Evolutionary conservation across 2,113 vertebrate genomes (phyloP).

Genomic region (Isichthys henryi): DNA sequence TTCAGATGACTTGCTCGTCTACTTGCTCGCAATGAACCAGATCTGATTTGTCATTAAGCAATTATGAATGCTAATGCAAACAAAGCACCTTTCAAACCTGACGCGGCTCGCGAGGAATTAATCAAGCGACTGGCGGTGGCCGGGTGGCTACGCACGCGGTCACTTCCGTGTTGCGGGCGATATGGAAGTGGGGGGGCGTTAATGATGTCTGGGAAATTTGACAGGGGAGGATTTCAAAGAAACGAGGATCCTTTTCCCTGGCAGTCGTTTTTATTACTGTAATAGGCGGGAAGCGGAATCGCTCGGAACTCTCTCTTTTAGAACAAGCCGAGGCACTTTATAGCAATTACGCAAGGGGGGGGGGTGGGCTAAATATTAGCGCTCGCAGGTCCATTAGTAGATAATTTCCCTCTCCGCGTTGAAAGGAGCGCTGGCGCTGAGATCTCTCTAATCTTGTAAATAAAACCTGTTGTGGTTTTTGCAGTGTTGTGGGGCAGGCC

Average conservation of each 20-base stretch:
- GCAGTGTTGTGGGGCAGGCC: neutral
- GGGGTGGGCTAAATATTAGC: slow-evolving; percentile 64
- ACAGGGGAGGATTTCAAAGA: slow-evolving; percentile 45
- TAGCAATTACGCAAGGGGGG: slow-evolving; percentile 52
- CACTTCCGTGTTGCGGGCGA: slow-evolving; percentile 46
- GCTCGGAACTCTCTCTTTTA: slow-evolving; percentile 38
- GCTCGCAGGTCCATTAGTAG: slow-evolving; percentile 58
- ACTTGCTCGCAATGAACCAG: slow-evolving; percentile 84
- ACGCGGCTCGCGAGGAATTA: slow-evolving; percentile 58
- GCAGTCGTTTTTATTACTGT: slow-evolving; percentile 41
- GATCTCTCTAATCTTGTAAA: slow-evolving; percentile 28
- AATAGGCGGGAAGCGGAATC: slow-evolving; percentile 46
- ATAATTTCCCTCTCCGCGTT: slow-evolving; percentile 56
- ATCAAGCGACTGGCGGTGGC: slow-evolving; percentile 54
- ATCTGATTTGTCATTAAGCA: slow-evolving; percentile 97
- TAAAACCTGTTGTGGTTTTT: slow-evolving; percentile 20
- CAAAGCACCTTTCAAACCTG: slow-evolving; percentile 80
- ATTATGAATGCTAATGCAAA: slow-evolving; percentile 97
- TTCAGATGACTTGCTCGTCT: slow-evolving; percentile 79
- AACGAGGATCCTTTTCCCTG: slow-evolving; percentile 27
- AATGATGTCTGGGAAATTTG: slow-evolving; percentile 58
- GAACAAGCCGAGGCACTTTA: slow-evolving; percentile 39
- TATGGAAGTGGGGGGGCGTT: slow-evolving; percentile 49
- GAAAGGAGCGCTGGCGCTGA: slow-evolving; percentile 34
- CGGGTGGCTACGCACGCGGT: slow-evolving; percentile 41